A percentile compares a stretch with the other conserved stretches of the same genome.
Conservation (phyloP, 2,888 invertebrate genomes). For the Autographa pulchrina region DNA sequence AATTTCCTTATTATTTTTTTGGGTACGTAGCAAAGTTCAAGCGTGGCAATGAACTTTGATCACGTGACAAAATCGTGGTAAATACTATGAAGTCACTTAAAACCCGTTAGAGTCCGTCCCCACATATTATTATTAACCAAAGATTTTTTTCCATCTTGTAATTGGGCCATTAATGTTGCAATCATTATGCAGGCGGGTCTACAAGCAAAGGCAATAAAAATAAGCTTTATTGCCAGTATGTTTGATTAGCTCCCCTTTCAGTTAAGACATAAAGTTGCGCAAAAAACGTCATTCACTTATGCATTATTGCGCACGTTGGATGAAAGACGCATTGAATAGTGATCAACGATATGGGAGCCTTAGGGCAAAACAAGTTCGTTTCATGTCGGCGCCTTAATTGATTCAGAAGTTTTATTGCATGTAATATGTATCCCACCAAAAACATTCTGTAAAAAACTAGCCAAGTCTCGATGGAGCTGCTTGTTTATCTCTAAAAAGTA, state of each 20-base stretch:
- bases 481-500: too few species aligned
- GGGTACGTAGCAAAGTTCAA: background rate
- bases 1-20: background rate
- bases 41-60: background rate
- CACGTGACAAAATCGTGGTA: background rate
- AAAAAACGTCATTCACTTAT: constrained; percentile 22
- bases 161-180: constrained; percentile 34
- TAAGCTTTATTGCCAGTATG: constrained; percentile 41
- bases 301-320: constrained; percentile 20
- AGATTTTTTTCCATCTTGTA: constrained; percentile 4
- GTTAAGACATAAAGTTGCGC: constrained; percentile 35
- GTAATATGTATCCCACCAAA: background rate
- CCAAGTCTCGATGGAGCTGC: too few species aligned
- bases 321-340: background rate
- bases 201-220: constrained; percentile 43
- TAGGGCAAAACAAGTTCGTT: background rate
- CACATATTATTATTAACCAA: background rate
- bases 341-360: constrained; percentile 12
- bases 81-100: background rate
- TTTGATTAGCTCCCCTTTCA: constrained; percentile 58
- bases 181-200: constrained; percentile 21
- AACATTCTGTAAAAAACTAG: too few species aligned
- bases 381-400: background rate
- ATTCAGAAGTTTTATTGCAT: background rate
- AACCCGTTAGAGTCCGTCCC: background rate